Percentiles rank a stretch among this genome's conserved stretches.
Evolutionary conservation across 2,888 invertebrate species (phyloP).

Genomic region (Digitonthophagus gazella): DNA sequence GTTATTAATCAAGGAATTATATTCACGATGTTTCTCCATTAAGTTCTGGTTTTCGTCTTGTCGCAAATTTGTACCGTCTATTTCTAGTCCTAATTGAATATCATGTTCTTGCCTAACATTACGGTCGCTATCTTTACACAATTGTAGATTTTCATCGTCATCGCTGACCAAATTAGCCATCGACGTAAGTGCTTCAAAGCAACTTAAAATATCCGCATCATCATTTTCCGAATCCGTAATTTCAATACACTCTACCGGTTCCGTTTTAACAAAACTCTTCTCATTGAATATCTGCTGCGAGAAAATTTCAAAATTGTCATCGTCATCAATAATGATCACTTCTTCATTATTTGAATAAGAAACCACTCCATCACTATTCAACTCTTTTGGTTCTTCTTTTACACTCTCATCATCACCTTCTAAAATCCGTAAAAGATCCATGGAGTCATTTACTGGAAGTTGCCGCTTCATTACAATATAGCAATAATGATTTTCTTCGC

Average conservation of each 20-base stretch:
- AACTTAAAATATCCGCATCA: neutral
- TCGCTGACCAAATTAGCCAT: neutral
- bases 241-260: neutral
- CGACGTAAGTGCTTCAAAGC: neutral
- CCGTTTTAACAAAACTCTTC: neutral
- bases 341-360: constrained; percentile 28
- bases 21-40: neutral
- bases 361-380: too few species aligned
- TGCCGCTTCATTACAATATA: neutral
- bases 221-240: neutral
- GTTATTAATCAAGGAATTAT: neutral
- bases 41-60: neutral
- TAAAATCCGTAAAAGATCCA: neutral
- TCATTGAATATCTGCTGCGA: constrained; percentile 54
- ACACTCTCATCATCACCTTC: neutral
- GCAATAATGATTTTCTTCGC: neutral
- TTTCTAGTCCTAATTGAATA: too few species aligned
- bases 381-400: too few species aligned
- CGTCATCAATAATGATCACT: constrained; percentile 47
- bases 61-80: neutral
- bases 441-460: neutral
- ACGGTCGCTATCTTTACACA: too few species aligned
- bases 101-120: too few species aligned
- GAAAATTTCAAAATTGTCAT: constrained; percentile 56
- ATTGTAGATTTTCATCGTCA: neutral